Conservation (phyloP, 2,888 invertebrate genomes). For the Myopa tessellatipennis region DNA sequence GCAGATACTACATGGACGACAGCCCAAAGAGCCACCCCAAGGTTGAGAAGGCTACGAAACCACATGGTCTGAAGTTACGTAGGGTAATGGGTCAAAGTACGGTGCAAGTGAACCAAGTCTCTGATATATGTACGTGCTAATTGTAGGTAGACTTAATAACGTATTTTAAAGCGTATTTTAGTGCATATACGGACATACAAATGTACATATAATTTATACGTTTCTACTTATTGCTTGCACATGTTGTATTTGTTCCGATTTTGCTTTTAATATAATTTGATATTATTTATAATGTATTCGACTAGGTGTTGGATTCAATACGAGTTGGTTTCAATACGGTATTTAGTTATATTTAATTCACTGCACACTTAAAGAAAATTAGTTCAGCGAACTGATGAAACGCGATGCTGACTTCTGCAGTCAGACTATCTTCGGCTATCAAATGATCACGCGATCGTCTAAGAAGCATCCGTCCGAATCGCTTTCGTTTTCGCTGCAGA, state of each 20-base stretch:
- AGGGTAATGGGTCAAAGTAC: too few relatives aligned
- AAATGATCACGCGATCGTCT: conserved; percentile 23
- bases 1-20: conserved; percentile 45
- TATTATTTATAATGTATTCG: neutral
- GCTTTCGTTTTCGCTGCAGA: conserved; percentile 64
- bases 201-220: too few relatives aligned
- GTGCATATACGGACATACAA: too few relatives aligned
- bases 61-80: conserved; percentile 40
- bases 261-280: neutral
- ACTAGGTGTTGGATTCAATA: too few relatives aligned
- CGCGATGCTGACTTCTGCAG: neutral
- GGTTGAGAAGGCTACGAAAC: conserved; percentile 40
- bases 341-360: neutral
- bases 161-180: too few relatives aligned
- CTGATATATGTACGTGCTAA: too few relatives aligned
- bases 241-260: too few relatives aligned
- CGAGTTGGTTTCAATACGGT: too few relatives aligned
- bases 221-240: neutral
- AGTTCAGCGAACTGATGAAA: conserved; percentile 21
- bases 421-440: neutral
- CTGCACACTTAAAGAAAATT: neutral
- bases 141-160: too few relatives aligned
- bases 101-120: too few relatives aligned
- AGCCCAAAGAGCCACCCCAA: conserved; percentile 37
- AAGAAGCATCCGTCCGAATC: conserved; percentile 55